Percentiles rank a stretch among this genome's conserved stretches.
Evolutionary conservation across 1,140 invertebrate species (phyloP).

Genomic region (Cotesia typhae): DNA sequence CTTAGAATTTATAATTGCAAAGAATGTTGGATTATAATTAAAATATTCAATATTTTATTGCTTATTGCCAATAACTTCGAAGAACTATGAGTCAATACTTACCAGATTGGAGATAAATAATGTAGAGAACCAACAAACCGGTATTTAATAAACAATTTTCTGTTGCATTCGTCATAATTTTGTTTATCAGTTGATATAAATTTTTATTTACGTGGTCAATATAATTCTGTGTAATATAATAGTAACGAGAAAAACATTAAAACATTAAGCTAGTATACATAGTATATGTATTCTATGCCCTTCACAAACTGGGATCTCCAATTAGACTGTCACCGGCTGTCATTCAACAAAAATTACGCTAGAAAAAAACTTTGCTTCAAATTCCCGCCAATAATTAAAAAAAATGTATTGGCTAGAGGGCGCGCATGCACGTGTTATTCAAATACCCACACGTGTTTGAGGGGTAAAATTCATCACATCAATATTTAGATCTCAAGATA

Average conservation of each 20-base stretch:
- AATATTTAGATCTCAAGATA: too few species aligned
- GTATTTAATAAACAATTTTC: slow-evolving; percentile 22
- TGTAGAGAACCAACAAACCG: slow-evolving; percentile 8
- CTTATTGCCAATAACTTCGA: not conserved
- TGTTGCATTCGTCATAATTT: slow-evolving; percentile 6
- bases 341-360: not conserved
- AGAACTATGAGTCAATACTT: slow-evolving; percentile 16
- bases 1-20: not conserved
- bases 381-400: not conserved
- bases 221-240: too few species aligned
- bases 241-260: too few species aligned
- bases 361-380: not conserved
- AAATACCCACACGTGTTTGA: too few species aligned
- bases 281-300: not conserved
- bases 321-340: not conserved
- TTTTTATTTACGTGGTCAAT: too few species aligned
- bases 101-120: slow-evolving; percentile 23
- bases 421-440: too few species aligned
- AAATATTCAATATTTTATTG: not conserved
- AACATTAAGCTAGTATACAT: not conserved
- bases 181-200: not conserved
- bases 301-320: slow-evolving; percentile 1
- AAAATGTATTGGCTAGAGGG: too few species aligned
- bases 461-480: too few species aligned
- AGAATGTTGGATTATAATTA: not conserved